Conservation (phyloP, 2,113 vertebrate species). For the Heterocephalus glaber region DNA sequence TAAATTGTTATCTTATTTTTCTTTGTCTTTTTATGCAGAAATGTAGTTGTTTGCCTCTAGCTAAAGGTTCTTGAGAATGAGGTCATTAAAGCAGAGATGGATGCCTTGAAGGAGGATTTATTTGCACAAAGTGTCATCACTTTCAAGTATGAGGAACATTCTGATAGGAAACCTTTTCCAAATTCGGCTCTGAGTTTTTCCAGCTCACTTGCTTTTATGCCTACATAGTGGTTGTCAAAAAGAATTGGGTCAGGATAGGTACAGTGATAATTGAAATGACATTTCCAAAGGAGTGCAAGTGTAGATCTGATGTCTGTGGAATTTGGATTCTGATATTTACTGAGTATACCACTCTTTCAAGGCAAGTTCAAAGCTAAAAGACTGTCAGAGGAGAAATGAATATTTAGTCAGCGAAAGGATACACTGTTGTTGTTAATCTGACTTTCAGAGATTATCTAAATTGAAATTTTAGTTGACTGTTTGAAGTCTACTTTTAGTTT, state of each 20-base stretch:
- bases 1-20: background rate
- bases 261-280: constrained; percentile 55
- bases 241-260: constrained; percentile 47
- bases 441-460: background rate
- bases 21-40: background rate
- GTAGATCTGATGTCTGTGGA: constrained; percentile 36
- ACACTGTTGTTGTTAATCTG: background rate
- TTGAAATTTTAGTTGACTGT: constrained; percentile 13
- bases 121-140: background rate
- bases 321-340: constrained; percentile 56
- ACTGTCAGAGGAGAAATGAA: background rate
- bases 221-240: background rate
- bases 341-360: background rate
- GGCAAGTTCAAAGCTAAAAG: background rate
- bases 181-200: constrained; percentile 53
- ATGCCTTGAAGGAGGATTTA: background rate
- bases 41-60: background rate
- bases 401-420: background rate
- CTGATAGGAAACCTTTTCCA: constrained; percentile 1
- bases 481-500: constrained; percentile 58
- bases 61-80: background rate
- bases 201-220: constrained; percentile 45
- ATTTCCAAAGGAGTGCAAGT: constrained; percentile 46
- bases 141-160: background rate
- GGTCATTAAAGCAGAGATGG: background rate